Evolutionary conservation across 37 sponge, comb jelly and placozoan genomes (phyloP).

Genomic region (Geodia barretti): DNA sequence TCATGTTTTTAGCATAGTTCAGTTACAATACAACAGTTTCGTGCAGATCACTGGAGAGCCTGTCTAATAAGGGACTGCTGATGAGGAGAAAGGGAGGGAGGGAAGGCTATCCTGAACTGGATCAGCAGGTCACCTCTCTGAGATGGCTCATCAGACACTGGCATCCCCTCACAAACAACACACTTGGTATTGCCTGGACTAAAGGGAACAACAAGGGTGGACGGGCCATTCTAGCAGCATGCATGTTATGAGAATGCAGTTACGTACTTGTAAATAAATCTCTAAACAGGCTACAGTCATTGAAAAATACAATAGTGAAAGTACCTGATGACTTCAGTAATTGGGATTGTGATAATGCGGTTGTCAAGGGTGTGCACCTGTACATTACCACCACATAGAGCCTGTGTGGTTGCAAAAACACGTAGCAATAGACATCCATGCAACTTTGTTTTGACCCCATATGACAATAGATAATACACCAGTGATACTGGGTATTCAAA

Average conservation of each 20-base stretch:
- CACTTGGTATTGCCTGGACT: conserved; percentile 76
- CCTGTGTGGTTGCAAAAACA: too few relatives aligned
- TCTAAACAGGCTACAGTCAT: not conserved
- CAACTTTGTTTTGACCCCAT: too few relatives aligned
- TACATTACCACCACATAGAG: conserved; percentile 73
- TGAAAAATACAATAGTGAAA: too few relatives aligned
- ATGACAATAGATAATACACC: too few relatives aligned
- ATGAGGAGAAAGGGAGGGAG: conserved; percentile 62
- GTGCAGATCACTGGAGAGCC: conserved; percentile 57
- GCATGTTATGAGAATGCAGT: too few relatives aligned
- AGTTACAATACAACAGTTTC: too few relatives aligned
- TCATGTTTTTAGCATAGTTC: not conserved
- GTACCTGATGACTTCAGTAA: conserved; percentile 91
- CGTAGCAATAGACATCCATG: too few relatives aligned
- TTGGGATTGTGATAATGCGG: conserved; percentile 75
- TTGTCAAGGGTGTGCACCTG: conserved; percentile 88
- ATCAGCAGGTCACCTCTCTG: conserved; percentile 84
- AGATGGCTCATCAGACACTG: conserved; percentile 51
- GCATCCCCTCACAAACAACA: conserved; percentile 94
- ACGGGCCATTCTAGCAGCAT: too few relatives aligned
- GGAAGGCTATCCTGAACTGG: conserved; percentile 82
- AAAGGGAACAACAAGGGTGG: not conserved
- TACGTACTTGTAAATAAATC: not conserved
- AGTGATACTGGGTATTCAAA: too few relatives aligned
- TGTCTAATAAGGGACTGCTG: conserved; percentile 85